A percentile compares a stretch with the other conserved stretches of the same genome.
These are phyloP conservation scores for Leptobrachium leishanense DNA, from an alignment of 2,113 vertebrate species.

Conservation along the genomic window DNA sequence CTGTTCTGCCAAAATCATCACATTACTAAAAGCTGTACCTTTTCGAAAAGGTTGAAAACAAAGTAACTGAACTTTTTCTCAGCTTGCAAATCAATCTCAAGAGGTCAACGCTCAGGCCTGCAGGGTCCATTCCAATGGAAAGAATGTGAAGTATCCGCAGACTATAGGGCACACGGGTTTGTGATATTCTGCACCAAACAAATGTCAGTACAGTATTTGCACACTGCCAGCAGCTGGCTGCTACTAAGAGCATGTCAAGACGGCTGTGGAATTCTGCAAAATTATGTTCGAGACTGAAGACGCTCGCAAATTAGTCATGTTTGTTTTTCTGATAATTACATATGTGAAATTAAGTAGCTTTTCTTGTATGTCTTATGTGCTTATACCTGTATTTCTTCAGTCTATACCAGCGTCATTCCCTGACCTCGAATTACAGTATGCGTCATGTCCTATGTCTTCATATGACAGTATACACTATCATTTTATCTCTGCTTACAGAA, in stretches of 20 bases:
- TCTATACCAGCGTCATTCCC: too few relatives aligned
- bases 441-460: too few relatives aligned
- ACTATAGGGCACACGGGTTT: background rate
- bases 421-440: too few relatives aligned
- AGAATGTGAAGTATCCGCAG: constrained; percentile 8
- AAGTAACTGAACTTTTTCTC: background rate
- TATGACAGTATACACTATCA: too few relatives aligned
- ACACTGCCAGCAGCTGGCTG: constrained; percentile 13
- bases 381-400: too few relatives aligned
- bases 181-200: background rate
- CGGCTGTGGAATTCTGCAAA: constrained; percentile 11
- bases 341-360: background rate
- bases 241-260: constrained; percentile 15
- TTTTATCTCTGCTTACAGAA: too few relatives aligned
- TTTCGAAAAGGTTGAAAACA: background rate
- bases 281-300: background rate
- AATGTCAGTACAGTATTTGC: constrained; percentile 14
- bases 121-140: background rate
- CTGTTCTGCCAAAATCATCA: too few relatives aligned
- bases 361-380: too few relatives aligned
- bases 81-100: background rate
- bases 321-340: background rate
- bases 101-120: constrained; percentile 5
- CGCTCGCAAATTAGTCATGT: background rate
- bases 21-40: too few relatives aligned